Evolutionary conservation across 2,113 vertebrate species (phyloP).

Genomic region (Plecotus auritus): DNA sequence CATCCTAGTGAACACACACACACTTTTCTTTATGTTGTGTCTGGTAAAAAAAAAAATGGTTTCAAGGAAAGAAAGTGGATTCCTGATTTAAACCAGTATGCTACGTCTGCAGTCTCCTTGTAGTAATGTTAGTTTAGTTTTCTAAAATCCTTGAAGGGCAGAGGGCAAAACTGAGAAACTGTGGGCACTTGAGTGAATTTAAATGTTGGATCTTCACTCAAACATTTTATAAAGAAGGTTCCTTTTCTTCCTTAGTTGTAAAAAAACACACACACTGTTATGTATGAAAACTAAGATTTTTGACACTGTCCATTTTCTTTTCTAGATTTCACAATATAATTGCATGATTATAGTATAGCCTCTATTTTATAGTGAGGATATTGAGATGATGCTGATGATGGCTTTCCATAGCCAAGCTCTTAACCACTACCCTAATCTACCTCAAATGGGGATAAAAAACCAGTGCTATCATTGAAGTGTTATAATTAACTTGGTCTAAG

Average conservation of each 20-base stretch:
- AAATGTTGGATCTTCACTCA: background rate
- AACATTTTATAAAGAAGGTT: background rate
- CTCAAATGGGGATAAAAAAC: background rate
- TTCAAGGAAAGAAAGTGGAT: background rate
- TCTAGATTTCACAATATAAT: background rate
- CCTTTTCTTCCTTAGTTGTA: background rate
- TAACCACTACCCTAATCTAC: background rate
- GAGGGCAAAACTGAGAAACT: background rate
- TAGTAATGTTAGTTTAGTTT: background rate
- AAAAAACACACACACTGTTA: background rate
- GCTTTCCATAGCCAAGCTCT: background rate
- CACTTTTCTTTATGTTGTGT: background rate
- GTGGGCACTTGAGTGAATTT: background rate
- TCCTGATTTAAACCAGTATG: background rate
- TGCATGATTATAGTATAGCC: background rate
- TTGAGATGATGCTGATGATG: background rate
- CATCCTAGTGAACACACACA: background rate
- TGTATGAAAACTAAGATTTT: background rate
- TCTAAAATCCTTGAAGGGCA: background rate
- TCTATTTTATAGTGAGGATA: background rate
- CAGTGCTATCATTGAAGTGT: background rate
- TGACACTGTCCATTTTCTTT: background rate
- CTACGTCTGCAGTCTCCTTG: background rate
- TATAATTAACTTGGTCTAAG: background rate
- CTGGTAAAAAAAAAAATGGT: background rate